Base-by-base conservation (phyloP, 2,113 vertebrate genomes). In the Pomatostomus ruficeps region DNA sequence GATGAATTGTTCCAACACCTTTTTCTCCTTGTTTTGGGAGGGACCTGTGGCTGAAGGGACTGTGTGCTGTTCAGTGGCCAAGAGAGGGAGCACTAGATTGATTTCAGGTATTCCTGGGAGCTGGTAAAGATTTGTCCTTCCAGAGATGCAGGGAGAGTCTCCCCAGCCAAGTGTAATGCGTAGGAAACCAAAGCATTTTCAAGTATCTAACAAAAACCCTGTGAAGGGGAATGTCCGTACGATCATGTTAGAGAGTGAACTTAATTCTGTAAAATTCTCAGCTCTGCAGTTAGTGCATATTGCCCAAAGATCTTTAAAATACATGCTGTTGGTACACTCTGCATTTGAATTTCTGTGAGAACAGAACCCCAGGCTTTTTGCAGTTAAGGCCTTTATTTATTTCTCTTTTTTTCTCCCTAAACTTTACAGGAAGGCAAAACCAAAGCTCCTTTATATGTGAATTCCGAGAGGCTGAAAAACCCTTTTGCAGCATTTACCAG, bases 81-180 rank as follows among this genome's bases (percentile, higher is more conserved):
- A 22, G 82, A 97, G 96, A 86, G 94, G 95, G 93, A 93, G 93
- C 46, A 14, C 71, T 77, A 14, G 85, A n/a, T 28, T 25, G 46
- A 16, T 16, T 63, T n/a, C 24, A 67, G 2, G 10, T 21, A 1
- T 58, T 73, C 24, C 1, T 6, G 58, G 68, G 79, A 29, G 55
- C 79, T 73, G 75, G 23, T 26, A 24, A 61, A 80, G 36, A 5
- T 74, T 48, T 42, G 31, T 45, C n/a, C 48, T 65, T 49, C 2
- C 5, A 7, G 9, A 79, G 68, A 65, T 22, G 23, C 78, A 71
- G 63, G 51, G 70, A 58, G 21, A 36, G 51, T 65, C 49, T 72
- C 29, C 18, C 36, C 42, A 22, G 0, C 10, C 58, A 22, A 57
- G 35, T 29, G 49, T 11, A 29, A 35, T 23, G 24, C 14, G 1